Percentiles rank a stretch among this genome's conserved stretches.
These are phyloP conservation scores for Tetrao urogallus DNA, from an alignment of 2,113 vertebrate genomes.

Conservation along the genomic window DNA sequence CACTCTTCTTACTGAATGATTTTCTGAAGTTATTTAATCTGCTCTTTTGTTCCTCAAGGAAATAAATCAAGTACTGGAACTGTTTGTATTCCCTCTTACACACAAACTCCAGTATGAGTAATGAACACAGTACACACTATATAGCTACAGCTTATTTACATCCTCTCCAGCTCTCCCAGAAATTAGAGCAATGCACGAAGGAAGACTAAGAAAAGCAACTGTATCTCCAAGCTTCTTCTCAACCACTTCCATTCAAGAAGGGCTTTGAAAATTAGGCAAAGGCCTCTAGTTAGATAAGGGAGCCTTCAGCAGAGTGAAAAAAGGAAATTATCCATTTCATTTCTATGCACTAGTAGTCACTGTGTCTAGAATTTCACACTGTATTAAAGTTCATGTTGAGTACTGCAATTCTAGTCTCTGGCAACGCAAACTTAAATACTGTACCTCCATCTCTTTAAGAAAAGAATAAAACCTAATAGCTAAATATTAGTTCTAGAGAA, in stretches of 20 bases:
- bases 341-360: not conserved
- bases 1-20: not conserved
- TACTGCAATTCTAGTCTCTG: not conserved
- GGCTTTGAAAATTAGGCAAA: not conserved
- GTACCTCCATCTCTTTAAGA: not conserved
- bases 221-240: not conserved
- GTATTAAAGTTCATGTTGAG: rapidly evolving
- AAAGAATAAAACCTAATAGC: not conserved
- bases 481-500: not conserved
- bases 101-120: not conserved
- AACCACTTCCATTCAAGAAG: not conserved
- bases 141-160: not conserved
- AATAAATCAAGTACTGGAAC: not conserved
- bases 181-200: not conserved
- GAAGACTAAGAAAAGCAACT: not conserved
- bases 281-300: not conserved
- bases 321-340: not conserved
- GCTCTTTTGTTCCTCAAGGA: not conserved
- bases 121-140: not conserved
- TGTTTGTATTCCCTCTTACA: not conserved
- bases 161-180: not conserved
- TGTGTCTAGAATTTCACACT: not conserved
- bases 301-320: not conserved
- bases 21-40: not conserved
- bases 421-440: not conserved